phyloP scores from a whole-genome alignment of 2,113 vertebrate species.

The Cavia porcellus region DNA sequence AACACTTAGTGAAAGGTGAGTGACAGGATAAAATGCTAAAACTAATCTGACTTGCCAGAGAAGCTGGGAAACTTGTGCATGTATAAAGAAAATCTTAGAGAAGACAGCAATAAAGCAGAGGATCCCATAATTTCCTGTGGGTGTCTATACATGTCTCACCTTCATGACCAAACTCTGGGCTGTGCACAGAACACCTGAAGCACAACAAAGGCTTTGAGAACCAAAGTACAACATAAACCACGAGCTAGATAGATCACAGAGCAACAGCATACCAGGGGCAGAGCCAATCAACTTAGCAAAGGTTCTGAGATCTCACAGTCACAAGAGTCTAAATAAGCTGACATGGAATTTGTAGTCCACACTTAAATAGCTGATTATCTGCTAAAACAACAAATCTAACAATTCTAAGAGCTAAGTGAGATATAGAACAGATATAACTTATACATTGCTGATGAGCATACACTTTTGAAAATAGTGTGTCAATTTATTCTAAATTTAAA shows the following conservation, averaged over 20 bases:
- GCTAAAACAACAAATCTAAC: background rate
- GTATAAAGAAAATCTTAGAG: background rate
- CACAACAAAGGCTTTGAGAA: background rate
- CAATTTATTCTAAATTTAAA: slow-evolving; percentile 44
- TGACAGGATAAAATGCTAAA: background rate
- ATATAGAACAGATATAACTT: background rate
- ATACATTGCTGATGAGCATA: background rate
- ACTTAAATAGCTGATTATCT: background rate
- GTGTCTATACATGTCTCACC: background rate
- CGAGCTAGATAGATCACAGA: background rate
- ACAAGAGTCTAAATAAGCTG: background rate
- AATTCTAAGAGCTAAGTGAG: background rate
- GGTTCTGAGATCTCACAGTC: background rate
- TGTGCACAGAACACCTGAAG: background rate
- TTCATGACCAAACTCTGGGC: background rate
- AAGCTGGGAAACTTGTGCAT: background rate
- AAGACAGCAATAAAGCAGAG: background rate
- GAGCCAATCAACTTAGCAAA: background rate
- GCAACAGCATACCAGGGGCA: rapidly evolving
- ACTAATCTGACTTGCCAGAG: background rate
- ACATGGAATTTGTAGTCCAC: background rate
- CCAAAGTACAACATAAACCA: background rate
- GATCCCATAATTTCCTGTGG: background rate
- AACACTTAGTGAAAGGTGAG: background rate
- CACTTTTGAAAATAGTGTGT: background rate